A percentile compares a stretch with the other conserved stretches of the same genome.
phyloP scores from a whole-genome alignment of 2,113 vertebrate genomes.

The Eulacestoma nigropectus region DNA sequence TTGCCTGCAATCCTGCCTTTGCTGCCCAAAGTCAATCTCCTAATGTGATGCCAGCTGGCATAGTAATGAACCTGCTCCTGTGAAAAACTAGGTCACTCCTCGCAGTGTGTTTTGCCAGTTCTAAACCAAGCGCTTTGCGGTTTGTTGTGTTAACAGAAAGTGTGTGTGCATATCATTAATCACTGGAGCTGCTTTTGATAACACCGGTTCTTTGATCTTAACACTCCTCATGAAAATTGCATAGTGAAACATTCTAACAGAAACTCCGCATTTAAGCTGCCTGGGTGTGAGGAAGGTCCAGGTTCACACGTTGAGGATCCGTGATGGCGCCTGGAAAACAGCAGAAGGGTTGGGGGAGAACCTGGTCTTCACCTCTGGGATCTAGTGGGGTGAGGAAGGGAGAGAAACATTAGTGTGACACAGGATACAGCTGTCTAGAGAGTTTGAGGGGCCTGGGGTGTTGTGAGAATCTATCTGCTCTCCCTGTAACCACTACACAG shows the following conservation, averaged over 20 bases:
- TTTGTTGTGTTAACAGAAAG: slow-evolving; percentile 24
- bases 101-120: neutral
- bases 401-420: neutral
- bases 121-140: neutral
- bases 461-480: neutral
- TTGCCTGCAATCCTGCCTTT: neutral
- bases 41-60: neutral
- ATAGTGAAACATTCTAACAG: slow-evolving; percentile 43
- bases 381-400: slow-evolving; percentile 67
- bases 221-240: slow-evolving; percentile 46
- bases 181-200: slow-evolving; percentile 11
- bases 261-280: neutral
- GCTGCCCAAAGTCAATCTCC: slow-evolving; percentile 30
- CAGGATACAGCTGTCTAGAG: neutral
- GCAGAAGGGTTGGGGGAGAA: slow-evolving; percentile 89
- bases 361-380: slow-evolving; percentile 84
- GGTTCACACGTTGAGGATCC: slow-evolving; percentile 86
- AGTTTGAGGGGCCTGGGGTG: neutral
- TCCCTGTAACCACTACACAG: neutral
- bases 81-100: slow-evolving; percentile 41
- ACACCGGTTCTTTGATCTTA: neutral
- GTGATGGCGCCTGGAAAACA: slow-evolving; percentile 85
- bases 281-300: neutral
- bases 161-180: neutral
- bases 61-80: neutral